A percentile compares a stretch with the other conserved stretches of the same genome.
phyloP scores from a whole-genome alignment of 2,888 invertebrate species.

The Cyaniris semiargus region DNA sequence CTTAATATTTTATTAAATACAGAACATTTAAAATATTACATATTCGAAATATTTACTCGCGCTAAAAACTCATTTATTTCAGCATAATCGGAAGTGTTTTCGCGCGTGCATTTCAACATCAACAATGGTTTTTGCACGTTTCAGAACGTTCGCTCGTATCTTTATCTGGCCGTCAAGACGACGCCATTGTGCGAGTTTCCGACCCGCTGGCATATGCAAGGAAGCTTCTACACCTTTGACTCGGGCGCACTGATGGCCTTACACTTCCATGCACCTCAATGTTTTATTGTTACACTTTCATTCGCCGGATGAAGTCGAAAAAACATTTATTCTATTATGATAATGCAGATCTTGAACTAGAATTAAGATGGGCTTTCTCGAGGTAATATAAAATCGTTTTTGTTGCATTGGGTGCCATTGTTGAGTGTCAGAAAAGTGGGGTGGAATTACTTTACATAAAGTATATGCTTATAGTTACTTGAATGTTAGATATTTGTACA shows the following conservation, averaged over 20 bases:
- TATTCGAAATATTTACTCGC: background rate
- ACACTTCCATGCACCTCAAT: conserved; percentile 47
- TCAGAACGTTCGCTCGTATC: conserved; percentile 51
- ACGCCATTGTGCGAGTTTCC: conserved; percentile 61
- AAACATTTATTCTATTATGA: conserved; percentile 13
- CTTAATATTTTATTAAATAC: background rate
- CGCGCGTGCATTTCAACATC: conserved; percentile 39
- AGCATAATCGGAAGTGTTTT: conserved; percentile 37
- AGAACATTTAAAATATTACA: background rate
- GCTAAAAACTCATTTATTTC: background rate
- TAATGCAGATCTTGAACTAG: background rate
- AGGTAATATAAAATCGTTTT: background rate
- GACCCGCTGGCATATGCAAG: conserved; percentile 54
- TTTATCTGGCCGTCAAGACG: conserved; percentile 65
- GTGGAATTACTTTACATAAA: too few relatives aligned
- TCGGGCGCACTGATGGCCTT: conserved; percentile 48
- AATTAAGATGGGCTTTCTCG: background rate
- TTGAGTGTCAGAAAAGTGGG: too few relatives aligned
- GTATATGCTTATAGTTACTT: too few relatives aligned
- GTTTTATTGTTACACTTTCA: conserved; percentile 41
- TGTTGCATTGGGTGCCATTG: too few relatives aligned
- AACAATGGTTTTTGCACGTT: conserved; percentile 41
- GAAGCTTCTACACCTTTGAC: conserved; percentile 59
- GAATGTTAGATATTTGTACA: too few relatives aligned
- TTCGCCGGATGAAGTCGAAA: conserved; percentile 19